Base-by-base conservation (phyloP, 2,113 vertebrate species). In the Calidris pygmaea region DNA sequence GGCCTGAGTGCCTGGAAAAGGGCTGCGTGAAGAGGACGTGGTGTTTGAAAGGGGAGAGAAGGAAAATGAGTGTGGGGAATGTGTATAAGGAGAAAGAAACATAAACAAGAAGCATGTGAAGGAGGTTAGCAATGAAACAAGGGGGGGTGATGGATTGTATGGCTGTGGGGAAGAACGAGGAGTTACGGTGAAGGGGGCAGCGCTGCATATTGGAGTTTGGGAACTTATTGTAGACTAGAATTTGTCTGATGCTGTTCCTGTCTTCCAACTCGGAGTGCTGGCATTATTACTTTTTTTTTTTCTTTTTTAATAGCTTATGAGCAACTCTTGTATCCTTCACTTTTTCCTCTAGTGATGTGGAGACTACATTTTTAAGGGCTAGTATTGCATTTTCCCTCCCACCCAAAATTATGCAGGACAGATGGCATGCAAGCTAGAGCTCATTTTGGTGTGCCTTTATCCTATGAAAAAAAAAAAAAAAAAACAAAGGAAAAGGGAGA, bases 391-490 rank as follows among this genome's bases (percentile, higher is more conserved):
- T 90, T 90, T 87, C 20, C 50, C 85, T 94, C 93, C 88, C 68
- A 83, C 82, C 67, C 79, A 35, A 86, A 91, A 94, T 92, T 77
- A 67, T 72, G 73, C 34, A 48, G 90, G 90, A 93, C 92, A 96
- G 90, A 96, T 94, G 94, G 94, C 43, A 32, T 81, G 83, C 70
- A 70, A 87, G 58, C 48, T 73, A 82, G 76, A 92, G 34, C 15
- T 0, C 80, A 56, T 89, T 92, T 95, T 87, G 81, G 85, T 81
- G 93, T 94, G 77, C 43, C 35, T 89, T 91, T 79, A 78, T 74
- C 66, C 52, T 89, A 11, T 3, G 6, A 20, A 89, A 81, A 41
- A 41, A 70, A 85, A 70, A 12, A 24, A 27, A 91, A 41, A 41
- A 70, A 85, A 70, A 12, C 22, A 27, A 91, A 72, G 23, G 43